Evolutionary conservation across 2,113 vertebrate genomes (phyloP), one percentile per base, ranked within the genome.

Genomic region (Saimiri boliviensis): DNA sequence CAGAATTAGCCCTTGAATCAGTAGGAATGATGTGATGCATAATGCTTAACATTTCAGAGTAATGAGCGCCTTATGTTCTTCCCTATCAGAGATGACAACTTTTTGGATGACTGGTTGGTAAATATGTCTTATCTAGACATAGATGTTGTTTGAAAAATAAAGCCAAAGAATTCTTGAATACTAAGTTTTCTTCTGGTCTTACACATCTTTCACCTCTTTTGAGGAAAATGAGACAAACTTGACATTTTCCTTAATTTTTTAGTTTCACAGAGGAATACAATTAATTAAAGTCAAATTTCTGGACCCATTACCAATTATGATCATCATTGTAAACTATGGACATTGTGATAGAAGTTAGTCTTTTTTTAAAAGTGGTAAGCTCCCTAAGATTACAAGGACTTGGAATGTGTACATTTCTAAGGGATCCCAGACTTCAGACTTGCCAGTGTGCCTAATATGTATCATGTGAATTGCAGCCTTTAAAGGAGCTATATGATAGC

Each of bases 81-180:
- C 70, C 94, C 52, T 20, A 66, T 66, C 70, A 93, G 91, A 96
- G 73, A 97, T 96, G 97, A 86, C 70, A 96, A n/a, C 94, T 96
- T 35, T 97, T 52, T 42, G 20, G 93, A 89, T 93, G 94, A 97
- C 17, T 96, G 79, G 10, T 96, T 97, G 73, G 89, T 95, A 97
- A 96, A 95, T 95, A 97, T 96, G n/a, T 95, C 27, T 98, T 91
- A 91, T 97, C 76, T 95, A 94, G n/a, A 79, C 95, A 93, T 60
- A 97, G 85, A 97, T 93, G 60, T 27, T 1, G 27, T 96, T 85
- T 83, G 17, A 88, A 85, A 96, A 93, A 95, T 84, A 91, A 98
- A 97, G 20, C 71, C 35, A 96, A 89, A 74, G 37, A 95, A 79
- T 70, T 86, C 23, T 91, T 95, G 21, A 68, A 95, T 74, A 96